These are phyloP conservation scores for Sisyra nigra DNA, from an alignment of 2,888 invertebrate genomes.

Conservation along the genomic window DNA sequence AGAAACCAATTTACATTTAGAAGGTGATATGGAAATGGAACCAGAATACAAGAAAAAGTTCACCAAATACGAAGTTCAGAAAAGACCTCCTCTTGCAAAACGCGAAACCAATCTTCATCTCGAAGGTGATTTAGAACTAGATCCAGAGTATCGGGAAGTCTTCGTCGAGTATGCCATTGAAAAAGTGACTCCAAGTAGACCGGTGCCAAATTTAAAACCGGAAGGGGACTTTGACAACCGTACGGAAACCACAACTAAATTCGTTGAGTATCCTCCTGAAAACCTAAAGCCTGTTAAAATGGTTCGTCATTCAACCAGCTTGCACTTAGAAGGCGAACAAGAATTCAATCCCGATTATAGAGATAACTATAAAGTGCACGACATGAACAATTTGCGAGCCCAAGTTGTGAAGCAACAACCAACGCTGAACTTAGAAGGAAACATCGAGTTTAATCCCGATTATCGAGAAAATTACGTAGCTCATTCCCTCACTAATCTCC, in stretches of 20 bases:
- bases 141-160: slow-evolving; percentile 24
- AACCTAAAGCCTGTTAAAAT: slow-evolving; percentile 4
- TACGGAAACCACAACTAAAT: slow-evolving; percentile 7
- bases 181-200: slow-evolving; percentile 17
- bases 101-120: slow-evolving; percentile 10
- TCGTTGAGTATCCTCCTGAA: slow-evolving; percentile 1
- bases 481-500: slow-evolving; percentile 16
- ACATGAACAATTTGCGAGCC: slow-evolving; percentile 13
- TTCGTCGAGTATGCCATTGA: slow-evolving; percentile 13
- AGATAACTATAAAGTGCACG: slow-evolving; percentile 11
- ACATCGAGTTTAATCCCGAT: slow-evolving; percentile 28
- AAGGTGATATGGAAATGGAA: slow-evolving; percentile 28
- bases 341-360: slow-evolving; percentile 8
- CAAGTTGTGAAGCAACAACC: slow-evolving; percentile 24
- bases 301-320: slow-evolving; percentile 4
- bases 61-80: slow-evolving; percentile 21
- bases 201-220: slow-evolving; percentile 19
- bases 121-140: slow-evolving; percentile 23
- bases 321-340: slow-evolving; percentile 5
- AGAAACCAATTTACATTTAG: slow-evolving; percentile 29
- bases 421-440: slow-evolving; percentile 32
- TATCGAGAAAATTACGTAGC: slow-evolving; percentile 20
- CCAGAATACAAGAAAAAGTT: slow-evolving; percentile 28
- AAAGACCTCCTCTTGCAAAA: slow-evolving; percentile 24
- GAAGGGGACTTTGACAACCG: slow-evolving; percentile 12